phyloP scores from a whole-genome alignment of 2,113 vertebrate genomes.

The Pipa parva region DNA sequence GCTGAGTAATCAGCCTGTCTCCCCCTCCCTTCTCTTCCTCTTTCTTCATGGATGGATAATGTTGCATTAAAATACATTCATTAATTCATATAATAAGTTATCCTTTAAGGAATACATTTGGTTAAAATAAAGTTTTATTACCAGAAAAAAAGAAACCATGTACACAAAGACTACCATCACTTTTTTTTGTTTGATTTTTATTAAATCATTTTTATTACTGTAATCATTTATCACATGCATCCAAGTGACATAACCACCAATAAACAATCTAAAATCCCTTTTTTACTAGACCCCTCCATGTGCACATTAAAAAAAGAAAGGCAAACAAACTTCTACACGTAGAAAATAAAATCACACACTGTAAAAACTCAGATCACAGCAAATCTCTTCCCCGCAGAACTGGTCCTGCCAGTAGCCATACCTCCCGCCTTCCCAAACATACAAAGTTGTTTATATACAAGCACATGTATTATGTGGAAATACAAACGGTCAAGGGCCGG shows the following conservation, averaged over 20 bases:
- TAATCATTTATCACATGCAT: conserved; percentile 22
- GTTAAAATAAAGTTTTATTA: neutral
- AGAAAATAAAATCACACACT: conserved; percentile 35
- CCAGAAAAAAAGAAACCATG: neutral
- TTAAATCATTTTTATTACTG: neutral
- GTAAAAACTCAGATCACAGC: conserved; percentile 26
- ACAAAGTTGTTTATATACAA: conserved; percentile 25
- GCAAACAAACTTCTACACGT: conserved; percentile 10
- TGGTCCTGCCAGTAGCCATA: conserved; percentile 55
- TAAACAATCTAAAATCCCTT: neutral
- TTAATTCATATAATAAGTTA: too few species aligned
- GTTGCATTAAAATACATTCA: too few species aligned
- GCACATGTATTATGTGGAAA: conserved; percentile 9
- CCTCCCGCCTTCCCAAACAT: conserved; percentile 3
- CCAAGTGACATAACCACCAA: conserved; percentile 13
- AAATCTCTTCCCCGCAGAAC: conserved; percentile 12
- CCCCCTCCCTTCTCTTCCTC: too few species aligned
- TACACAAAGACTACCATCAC: too few species aligned
- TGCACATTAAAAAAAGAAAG: conserved; percentile 22
- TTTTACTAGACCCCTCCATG: neutral
- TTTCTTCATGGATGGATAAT: too few species aligned
- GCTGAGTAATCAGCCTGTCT: too few species aligned
- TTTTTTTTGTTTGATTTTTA: neutral
- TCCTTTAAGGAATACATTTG: too few species aligned
- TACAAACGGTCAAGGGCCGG: neutral